These are phyloP conservation scores for Exocentrus adspersus DNA, from an alignment of 2,888 invertebrate genomes.

Conservation along the genomic window DNA sequence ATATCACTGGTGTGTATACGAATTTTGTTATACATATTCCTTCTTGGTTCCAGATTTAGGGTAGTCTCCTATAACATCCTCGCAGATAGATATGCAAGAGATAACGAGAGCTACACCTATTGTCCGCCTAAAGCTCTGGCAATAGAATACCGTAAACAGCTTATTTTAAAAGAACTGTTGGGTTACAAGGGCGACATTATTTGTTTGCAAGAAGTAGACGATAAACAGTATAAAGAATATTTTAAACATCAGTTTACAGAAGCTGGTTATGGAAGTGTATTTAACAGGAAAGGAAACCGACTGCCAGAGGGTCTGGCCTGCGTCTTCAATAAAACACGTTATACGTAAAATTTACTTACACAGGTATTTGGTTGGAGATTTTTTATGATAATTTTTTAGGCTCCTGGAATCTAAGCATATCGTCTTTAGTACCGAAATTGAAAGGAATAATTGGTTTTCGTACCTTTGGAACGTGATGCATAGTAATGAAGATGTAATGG, in stretches of 20 bases:
- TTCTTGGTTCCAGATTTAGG: constrained; percentile 71
- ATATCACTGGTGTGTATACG: not conserved
- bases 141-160: constrained; percentile 87
- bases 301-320: constrained; percentile 84
- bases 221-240: constrained; percentile 76
- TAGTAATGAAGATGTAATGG: constrained; percentile 66
- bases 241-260: constrained; percentile 70
- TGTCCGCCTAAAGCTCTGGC: constrained; percentile 84
- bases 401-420: constrained; percentile 65
- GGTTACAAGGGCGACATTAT: constrained; percentile 93
- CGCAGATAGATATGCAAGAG: constrained; percentile 90
- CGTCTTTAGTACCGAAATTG: constrained; percentile 70
- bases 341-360: no score
- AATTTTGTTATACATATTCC: not conserved
- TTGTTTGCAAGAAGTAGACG: constrained; percentile 94
- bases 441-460: constrained; percentile 64
- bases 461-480: constrained; percentile 69
- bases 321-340: constrained; percentile 77
- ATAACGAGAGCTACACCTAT: constrained; percentile 82
- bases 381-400: constrained; percentile 56
- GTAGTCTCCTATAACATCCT: constrained; percentile 90
- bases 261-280: constrained; percentile 70
- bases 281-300: constrained; percentile 77
- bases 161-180: constrained; percentile 83
- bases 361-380: no score